Conservation (phyloP, 2,113 vertebrate genomes). For the Formicarius rufipectus region DNA sequence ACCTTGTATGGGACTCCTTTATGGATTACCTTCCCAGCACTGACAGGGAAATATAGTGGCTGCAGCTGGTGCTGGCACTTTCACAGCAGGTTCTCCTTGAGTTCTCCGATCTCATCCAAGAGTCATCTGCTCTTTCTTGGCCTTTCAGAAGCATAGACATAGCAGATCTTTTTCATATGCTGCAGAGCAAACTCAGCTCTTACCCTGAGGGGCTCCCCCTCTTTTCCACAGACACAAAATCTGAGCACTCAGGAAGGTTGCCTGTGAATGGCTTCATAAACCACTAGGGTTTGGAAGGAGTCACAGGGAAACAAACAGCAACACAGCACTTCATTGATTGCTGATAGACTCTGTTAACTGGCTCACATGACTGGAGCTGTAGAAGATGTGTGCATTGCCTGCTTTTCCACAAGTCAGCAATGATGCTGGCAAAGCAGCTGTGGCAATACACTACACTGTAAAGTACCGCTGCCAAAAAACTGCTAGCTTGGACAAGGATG, state of each 20-base stretch:
- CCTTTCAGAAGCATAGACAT: background rate
- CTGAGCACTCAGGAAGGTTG: fast-evolving
- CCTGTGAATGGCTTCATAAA: background rate
- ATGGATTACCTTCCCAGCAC: background rate
- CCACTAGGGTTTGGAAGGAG: background rate
- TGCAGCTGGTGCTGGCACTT: background rate
- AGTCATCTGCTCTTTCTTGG: background rate
- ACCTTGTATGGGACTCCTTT: background rate
- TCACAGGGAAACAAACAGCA: background rate
- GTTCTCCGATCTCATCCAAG: background rate
- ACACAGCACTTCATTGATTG: background rate
- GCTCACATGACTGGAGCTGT: background rate
- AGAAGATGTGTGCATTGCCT: background rate
- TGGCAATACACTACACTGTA: background rate
- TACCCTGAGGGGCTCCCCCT: fast-evolving
- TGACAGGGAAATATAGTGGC: background rate
- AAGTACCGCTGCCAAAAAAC: background rate
- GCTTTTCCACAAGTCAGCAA: background rate
- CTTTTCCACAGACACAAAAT: background rate
- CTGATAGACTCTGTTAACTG: background rate
- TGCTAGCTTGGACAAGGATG: background rate
- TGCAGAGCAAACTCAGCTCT: background rate
- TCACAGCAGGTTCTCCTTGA: background rate
- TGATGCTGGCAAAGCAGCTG: background rate
- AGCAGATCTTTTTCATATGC: fast-evolving